Base-by-base conservation (phyloP, 2,113 vertebrate genomes). In the Seriola quinqueradiata region DNA sequence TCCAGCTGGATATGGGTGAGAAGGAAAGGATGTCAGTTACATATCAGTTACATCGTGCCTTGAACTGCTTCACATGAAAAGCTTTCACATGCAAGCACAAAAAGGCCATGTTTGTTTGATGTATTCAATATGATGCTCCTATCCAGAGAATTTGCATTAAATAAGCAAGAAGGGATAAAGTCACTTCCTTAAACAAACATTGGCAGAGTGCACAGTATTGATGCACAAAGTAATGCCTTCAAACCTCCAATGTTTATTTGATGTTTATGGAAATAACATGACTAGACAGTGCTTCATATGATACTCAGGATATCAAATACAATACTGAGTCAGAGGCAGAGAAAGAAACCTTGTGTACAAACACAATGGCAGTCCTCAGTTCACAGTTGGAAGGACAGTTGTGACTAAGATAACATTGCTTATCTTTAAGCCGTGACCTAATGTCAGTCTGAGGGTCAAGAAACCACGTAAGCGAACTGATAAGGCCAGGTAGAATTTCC, bases 1-100 rank as follows among this genome's bases (percentile, higher is more conserved):
- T 67, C 98, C 98, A 16, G 96, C 98, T 99, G 91, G 42, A 90
- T 70, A 28, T 77, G 32, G 71, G 9, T 17, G 11, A 13, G 4
- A 44, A 6, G 21, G 21, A 73, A 10, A 36, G 5, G 0, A 71
- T 46, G 28, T 11, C 25, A 28, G 55, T 70, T 16, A 46, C 25
- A 70, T n/a, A 11, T 48, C 13, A 48, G 21, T 19, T 16, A 14
- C 14, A 16, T 46, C 44, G 14, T 46, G 46, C 46, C 16, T 50
- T 17, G 46, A 5, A 17, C 46, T 17, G 46, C 46, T 19, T 50
- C 46, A 50, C 14, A 50, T 50, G 5, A 67, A 50, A 57, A 9
- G 7, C 54, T 72, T 60, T 76, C 2, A 46, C 38, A 59, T 40
- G 8, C 38, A 59, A 32, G 23, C 6, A n/a, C 12, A 59, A 36